A percentile compares a stretch with the other conserved stretches of the same genome.
Conservation (phyloP, 2,113 vertebrate genomes). For the Sinocyclocheilus grahami region DNA sequence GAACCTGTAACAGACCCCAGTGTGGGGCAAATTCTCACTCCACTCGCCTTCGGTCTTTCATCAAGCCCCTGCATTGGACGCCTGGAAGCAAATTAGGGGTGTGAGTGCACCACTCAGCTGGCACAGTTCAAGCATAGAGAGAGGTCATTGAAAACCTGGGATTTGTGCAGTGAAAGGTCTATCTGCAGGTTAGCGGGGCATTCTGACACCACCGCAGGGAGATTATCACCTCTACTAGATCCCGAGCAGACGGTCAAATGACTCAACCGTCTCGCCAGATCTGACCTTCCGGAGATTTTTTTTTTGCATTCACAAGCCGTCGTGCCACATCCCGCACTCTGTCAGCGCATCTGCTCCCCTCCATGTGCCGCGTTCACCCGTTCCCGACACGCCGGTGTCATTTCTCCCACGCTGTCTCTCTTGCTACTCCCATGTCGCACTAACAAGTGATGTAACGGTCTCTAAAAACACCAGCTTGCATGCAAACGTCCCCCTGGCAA, state of each 20-base stretch:
- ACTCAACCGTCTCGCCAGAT: constrained; percentile 5
- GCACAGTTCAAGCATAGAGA: background rate
- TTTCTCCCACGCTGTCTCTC: constrained; percentile 38
- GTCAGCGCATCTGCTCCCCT: constrained; percentile 20
- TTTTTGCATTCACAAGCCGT: constrained; percentile 1
- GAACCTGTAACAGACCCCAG: constrained; percentile 13
- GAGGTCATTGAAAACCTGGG: background rate
- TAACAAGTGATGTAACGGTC: constrained; percentile 33
- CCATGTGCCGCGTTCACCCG: constrained; percentile 46
- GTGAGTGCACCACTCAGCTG: constrained; percentile 13
- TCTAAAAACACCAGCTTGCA: constrained; percentile 2
- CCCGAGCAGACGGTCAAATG: background rate
- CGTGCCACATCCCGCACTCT: background rate
- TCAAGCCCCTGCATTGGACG: background rate
- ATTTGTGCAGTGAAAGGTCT: background rate
- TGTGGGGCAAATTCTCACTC: constrained; percentile 45
- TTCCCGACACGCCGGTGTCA: constrained; percentile 5
- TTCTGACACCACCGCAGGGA: constrained; percentile 10
- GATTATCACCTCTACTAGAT: background rate
- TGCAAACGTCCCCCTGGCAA: background rate
- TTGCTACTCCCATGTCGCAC: constrained; percentile 33
- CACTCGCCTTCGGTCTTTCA: constrained; percentile 40
- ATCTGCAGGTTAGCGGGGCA: background rate
- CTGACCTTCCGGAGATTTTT: constrained; percentile 5
- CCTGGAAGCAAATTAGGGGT: constrained; percentile 6